Evolutionary conservation across 2,888 invertebrate genomes (phyloP).

Genomic region (Platypus cylindrus): DNA sequence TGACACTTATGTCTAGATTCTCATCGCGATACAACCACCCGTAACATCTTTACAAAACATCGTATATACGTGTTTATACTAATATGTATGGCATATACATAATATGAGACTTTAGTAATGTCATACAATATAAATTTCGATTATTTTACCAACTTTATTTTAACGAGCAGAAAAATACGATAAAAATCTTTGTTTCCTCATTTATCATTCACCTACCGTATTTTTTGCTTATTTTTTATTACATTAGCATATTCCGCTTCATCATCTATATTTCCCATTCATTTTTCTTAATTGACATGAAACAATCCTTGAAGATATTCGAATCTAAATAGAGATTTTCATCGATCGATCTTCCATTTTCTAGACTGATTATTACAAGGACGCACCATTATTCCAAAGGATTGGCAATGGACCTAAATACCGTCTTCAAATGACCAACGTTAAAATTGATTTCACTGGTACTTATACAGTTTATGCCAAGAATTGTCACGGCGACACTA

Average conservation of each 20-base stretch:
- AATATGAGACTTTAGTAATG: too few relatives aligned
- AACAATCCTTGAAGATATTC: too few relatives aligned
- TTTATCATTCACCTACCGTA: too few relatives aligned
- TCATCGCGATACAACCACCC: not conserved
- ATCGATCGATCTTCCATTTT: slow-evolving; percentile 29
- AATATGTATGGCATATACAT: too few relatives aligned
- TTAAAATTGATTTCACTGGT: slow-evolving; percentile 75
- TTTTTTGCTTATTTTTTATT: too few relatives aligned
- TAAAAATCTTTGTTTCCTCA: not conserved
- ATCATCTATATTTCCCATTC: too few relatives aligned
- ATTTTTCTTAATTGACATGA: too few relatives aligned
- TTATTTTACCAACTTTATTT: not conserved
- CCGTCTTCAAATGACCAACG: slow-evolving; percentile 73
- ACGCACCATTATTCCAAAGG: slow-evolving; percentile 69
- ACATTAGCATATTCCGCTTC: too few relatives aligned
- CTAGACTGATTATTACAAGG: slow-evolving; percentile 77
- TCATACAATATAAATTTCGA: too few relatives aligned
- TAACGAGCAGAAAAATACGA: not conserved
- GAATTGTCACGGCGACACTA: slow-evolving; percentile 72
- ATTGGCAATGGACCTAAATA: slow-evolving; percentile 69
- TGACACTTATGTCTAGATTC: slow-evolving; percentile 1
- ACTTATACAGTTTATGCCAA: slow-evolving; percentile 74
- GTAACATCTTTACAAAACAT: slow-evolving; percentile 1
- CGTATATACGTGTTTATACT: too few relatives aligned
- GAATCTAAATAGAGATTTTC: too few relatives aligned